These are phyloP conservation scores for Anomalospiza imberbis DNA, from an alignment of 2,797 vertebrate genomes.

Conservation along the genomic window DNA sequence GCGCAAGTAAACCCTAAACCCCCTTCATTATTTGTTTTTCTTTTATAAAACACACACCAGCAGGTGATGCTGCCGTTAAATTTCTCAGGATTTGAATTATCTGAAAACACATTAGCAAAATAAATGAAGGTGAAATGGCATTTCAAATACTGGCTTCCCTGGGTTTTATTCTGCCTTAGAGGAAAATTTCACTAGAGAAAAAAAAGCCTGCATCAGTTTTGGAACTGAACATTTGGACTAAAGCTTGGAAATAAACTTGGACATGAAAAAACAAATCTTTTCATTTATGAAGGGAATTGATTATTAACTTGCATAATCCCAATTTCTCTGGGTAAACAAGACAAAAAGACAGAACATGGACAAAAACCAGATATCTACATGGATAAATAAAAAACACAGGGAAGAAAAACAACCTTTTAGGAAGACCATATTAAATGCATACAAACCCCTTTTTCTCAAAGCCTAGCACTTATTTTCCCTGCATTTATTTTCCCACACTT, in stretches of 20 bases:
- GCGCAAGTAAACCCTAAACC: not conserved
- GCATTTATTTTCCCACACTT: not conserved
- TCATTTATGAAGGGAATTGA: not conserved
- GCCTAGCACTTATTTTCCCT: not conserved
- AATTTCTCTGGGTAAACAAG: not conserved
- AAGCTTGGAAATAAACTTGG: not conserved
- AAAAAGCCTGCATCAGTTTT: not conserved
- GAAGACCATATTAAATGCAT: not conserved
- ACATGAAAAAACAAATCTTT: not conserved
- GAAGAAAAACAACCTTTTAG: not conserved
- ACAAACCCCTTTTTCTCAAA: not conserved
- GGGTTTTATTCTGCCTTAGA: not conserved
- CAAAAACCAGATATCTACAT: not conserved
- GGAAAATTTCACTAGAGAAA: not conserved
- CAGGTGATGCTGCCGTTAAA: not conserved
- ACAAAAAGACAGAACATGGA: not conserved
- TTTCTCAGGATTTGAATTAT: slow-evolving; percentile 4
- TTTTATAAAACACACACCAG: not conserved
- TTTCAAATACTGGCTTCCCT: not conserved
- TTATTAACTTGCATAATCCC: not conserved
- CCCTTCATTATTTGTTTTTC: not conserved
- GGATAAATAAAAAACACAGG: not conserved
- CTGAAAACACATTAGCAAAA: not conserved
- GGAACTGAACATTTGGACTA: not conserved
- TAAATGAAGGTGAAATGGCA: not conserved